Base-by-base conservation (phyloP, 1,140 invertebrate species). In the Apocrypta bakeri region DNA sequence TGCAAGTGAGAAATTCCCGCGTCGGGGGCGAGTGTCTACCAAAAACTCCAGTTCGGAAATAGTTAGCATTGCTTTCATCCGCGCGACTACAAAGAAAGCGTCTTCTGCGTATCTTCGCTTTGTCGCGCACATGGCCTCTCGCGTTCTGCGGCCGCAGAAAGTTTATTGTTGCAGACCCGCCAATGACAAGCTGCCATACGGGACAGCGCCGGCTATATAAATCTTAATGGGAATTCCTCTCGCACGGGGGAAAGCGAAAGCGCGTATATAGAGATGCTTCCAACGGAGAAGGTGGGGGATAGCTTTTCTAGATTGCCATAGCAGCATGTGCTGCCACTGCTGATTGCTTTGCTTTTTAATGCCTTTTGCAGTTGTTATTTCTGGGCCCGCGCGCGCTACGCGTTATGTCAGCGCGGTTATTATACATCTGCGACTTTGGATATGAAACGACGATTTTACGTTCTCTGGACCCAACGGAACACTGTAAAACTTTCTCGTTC, bases 141-240 rank as follows among this genome's bases (percentile, higher is more conserved):
- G 33, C 33, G 42, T 27, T 42, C 27, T 2, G 21, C 63, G 63
- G 48, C 48, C 56, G 17, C 42, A 11, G 48, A 78, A 68, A 68
- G 76, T 78, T 78, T 78, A 78, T 78, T 78, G 76, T 78, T 78
- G 61, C 25, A 78, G 31, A 27, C n/a, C 76, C 76, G 76, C 31
- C 37, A 68, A 78, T 68, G 76, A 78, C 76, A 11, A 42, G 63
- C 76, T 1, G 68, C 56, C 63, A n/a, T 24, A 25, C 75, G 63
- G 24, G 27, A 64, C 74, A 61, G 29, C 56, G 12, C 29, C 33
- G 63, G 61, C 76, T 78, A 78, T 78, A 78, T 68, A 68, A 78
- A 78, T 78, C 76, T 78, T 78, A 78, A 78, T 78, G 76, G 76
- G 61, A 78, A 78, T 78, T 78, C 76, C 76, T 64, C 73, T 4